Conservation (phyloP, 2,888 invertebrate species). For the Anticlea derivata region DNA sequence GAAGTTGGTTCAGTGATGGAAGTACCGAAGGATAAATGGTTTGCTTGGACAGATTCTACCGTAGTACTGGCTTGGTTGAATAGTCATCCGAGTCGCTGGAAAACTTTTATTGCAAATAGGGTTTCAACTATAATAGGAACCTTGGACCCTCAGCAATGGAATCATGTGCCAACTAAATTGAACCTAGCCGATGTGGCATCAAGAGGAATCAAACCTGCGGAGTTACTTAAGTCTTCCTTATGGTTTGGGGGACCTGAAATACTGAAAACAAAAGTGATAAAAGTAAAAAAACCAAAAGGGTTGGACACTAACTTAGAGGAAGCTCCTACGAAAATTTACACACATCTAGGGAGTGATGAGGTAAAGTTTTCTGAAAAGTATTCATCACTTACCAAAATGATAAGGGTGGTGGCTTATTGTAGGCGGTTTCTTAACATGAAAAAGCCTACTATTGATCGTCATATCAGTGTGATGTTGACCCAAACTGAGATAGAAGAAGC, state of each 20-base stretch:
- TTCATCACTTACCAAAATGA: neutral
- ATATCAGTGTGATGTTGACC: neutral
- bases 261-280: neutral
- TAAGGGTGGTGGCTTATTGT: neutral
- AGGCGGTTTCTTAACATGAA: neutral
- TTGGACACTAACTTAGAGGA: neutral
- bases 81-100: conserved; percentile 1
- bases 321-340: neutral
- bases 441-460: no score
- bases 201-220: conserved; percentile 4
- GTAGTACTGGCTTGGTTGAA: conserved; percentile 30
- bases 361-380: no score
- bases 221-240: conserved; percentile 10
- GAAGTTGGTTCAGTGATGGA: conserved; percentile 11
- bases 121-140: neutral
- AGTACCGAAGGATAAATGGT: neutral
- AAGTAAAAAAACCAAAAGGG: no score
- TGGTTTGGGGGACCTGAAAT: no score
- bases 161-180: conserved; percentile 16
- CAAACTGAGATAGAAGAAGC: neutral
- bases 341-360: no score
- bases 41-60: conserved; percentile 24
- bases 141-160: conserved; percentile 20
- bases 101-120: neutral
- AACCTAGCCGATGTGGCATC: conserved; percentile 28